These are phyloP conservation scores for Drosophila robusta DNA, from an alignment of 2,888 invertebrate genomes.

Conservation along the genomic window DNA sequence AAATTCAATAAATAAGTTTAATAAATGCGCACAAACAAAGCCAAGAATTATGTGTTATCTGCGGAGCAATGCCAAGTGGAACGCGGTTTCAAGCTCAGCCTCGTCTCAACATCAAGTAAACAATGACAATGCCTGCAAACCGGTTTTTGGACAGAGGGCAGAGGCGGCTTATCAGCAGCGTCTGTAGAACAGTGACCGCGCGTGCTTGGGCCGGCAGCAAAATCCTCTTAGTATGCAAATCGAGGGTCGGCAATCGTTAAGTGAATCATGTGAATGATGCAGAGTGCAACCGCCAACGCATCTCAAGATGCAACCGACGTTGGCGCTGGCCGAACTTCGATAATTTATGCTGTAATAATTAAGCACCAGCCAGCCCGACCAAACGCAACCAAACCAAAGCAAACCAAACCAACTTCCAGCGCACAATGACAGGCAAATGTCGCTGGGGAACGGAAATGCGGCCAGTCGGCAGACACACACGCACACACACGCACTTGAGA, in stretches of 20 bases:
- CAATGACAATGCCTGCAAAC: constrained; percentile 45
- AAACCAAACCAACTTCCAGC: constrained; percentile 18
- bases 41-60: constrained; percentile 59
- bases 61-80: constrained; percentile 32
- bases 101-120: constrained; percentile 16
- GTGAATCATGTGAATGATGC: constrained; percentile 62
- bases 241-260: constrained; percentile 56
- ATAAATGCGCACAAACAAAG: constrained; percentile 58
- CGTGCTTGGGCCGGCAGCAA: constrained; percentile 39
- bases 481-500: constrained; percentile 6
- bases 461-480: constrained; percentile 24
- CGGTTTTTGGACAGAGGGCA: constrained; percentile 27
- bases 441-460: constrained; percentile 57
- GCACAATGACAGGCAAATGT: constrained; percentile 64
- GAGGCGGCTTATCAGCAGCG: constrained; percentile 44
- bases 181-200: constrained; percentile 37
- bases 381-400: constrained; percentile 26
- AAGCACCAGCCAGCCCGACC: constrained; percentile 54
- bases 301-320: constrained; percentile 61
- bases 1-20: constrained; percentile 1
- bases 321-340: constrained; percentile 39
- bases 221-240: constrained; percentile 78
- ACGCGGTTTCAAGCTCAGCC: constrained; percentile 24
- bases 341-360: constrained; percentile 81
- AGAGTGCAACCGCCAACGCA: constrained; percentile 41